A percentile compares a stretch with the other conserved stretches of the same genome.
These are phyloP conservation scores for Danio tinwini DNA, from an alignment of 2,797 vertebrate genomes.

Conservation along the genomic window DNA sequence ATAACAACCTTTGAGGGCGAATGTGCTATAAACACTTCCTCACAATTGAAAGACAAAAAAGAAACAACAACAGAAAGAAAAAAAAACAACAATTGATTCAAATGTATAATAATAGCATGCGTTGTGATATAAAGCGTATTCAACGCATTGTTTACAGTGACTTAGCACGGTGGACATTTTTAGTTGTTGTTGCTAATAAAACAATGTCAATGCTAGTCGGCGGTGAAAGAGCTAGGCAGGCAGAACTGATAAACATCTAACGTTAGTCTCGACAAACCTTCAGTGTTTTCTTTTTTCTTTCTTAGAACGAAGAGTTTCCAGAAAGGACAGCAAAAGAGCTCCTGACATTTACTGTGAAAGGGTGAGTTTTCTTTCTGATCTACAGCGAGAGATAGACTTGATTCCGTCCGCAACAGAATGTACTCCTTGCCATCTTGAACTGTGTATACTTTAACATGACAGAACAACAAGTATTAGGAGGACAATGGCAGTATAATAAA, in stretches of 20 bases:
- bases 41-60: not conserved
- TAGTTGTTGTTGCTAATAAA: not conserved
- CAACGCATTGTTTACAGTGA: not conserved
- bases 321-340: conserved; percentile 91
- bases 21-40: no score
- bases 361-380: conserved; percentile 86
- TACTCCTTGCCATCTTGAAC: conserved; percentile 91
- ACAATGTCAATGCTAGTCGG: not conserved
- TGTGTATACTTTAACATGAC: conserved; percentile 81
- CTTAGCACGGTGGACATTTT: no score
- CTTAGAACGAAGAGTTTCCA: conserved; percentile 82
- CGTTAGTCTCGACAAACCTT: conserved; percentile 84
- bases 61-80: not conserved
- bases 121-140: conserved; percentile 1
- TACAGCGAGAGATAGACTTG: conserved; percentile 87
- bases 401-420: conserved; percentile 90
- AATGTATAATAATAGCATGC: conserved; percentile 5
- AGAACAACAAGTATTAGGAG: conserved; percentile 67
- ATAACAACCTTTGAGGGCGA: not conserved
- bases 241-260: conserved; percentile 17
- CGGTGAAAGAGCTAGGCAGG: conserved; percentile 12
- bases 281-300: conserved; percentile 86
- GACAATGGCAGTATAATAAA: not conserved
- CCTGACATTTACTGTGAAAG: conserved; percentile 89
- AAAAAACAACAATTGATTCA: not conserved